Evolutionary conservation across 2,113 vertebrate species (phyloP), one percentile per base, ranked within the genome.

Genomic region (Ploceus nigricollis): DNA sequence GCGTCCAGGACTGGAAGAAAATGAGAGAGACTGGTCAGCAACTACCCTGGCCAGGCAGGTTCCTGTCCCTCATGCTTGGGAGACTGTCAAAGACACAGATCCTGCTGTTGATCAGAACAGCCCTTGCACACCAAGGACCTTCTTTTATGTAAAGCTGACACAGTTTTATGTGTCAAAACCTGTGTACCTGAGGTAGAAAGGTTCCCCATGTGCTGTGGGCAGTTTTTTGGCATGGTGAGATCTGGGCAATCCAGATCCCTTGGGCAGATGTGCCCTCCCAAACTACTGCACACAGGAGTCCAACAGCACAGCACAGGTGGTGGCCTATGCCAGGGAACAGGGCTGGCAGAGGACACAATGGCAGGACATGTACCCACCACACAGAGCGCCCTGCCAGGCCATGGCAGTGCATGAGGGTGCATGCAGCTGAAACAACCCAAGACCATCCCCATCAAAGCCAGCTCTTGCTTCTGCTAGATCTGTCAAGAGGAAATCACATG

Each of bases 1-100:
- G 99, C 6, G 99, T 99, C 99, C 99, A 99, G 39, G 99, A 99
- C 99, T 99, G 97, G 21, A 97, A 97, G 70, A 82, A 70, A 89
- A 93, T 35, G 44, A 96, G 94, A 93, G 11, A 86, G 61, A 95
- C 84, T 66, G 60, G 63, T 95, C 44, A 95, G 70, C 15, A 44
- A 68, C 60, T 68, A 42, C 44, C 56, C 23, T 72, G 58, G 72
- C 37, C 44, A 65, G 61, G 48, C 47, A 44, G 28, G 33, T 20
- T 68, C 56, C 61, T 2, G 1, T 35, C 23, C 66, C 35, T 70
- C 30, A 50, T 1, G 0, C 1, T 10, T 3, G 5, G 71, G 35
- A 75, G 17, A 37, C 53, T 47, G 54, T 25, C 51, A 78, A 66
- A 64, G 53, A 75, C 39, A 66, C n/a, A 91, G 85, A 72, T 13